Evolutionary conservation across 2,113 vertebrate genomes (phyloP).

Genomic region (Marmota flaviventris): DNA sequence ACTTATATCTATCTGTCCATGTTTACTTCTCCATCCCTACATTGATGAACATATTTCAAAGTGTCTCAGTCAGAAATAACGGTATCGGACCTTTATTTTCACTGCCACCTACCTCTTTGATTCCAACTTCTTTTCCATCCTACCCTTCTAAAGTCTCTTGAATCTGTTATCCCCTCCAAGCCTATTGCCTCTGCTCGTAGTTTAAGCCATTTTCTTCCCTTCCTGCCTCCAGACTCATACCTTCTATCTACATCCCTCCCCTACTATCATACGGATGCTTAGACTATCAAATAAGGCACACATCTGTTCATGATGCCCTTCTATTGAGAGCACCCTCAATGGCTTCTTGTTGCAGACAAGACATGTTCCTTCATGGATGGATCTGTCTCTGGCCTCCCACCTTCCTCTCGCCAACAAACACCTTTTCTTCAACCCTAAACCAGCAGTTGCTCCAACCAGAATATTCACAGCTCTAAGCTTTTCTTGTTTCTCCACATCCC

Average conservation of each 20-base stretch:
- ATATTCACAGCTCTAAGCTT: background rate
- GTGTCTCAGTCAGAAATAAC: slow-evolving; percentile 4
- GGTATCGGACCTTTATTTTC: background rate
- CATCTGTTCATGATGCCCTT: background rate
- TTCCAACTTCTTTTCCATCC: background rate
- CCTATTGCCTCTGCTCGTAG: background rate
- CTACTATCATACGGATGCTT: background rate
- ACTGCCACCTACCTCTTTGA: background rate
- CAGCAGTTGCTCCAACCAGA: background rate
- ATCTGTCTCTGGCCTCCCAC: background rate
- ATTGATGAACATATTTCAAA: background rate
- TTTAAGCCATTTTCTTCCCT: slow-evolving; percentile 2
- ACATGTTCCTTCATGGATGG: background rate
- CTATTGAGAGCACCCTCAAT: background rate
- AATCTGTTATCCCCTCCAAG: background rate
- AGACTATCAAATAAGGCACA: background rate
- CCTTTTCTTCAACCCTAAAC: background rate
- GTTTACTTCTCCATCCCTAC: background rate
- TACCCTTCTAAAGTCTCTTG: background rate
- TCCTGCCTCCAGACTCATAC: background rate
- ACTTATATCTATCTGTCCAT: background rate
- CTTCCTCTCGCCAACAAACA: background rate
- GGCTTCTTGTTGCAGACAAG: background rate
- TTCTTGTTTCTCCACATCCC: background rate
- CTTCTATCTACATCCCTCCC: background rate